Conservation (phyloP, 2,113 vertebrate species). For the Choloepus hoffmanni region DNA sequence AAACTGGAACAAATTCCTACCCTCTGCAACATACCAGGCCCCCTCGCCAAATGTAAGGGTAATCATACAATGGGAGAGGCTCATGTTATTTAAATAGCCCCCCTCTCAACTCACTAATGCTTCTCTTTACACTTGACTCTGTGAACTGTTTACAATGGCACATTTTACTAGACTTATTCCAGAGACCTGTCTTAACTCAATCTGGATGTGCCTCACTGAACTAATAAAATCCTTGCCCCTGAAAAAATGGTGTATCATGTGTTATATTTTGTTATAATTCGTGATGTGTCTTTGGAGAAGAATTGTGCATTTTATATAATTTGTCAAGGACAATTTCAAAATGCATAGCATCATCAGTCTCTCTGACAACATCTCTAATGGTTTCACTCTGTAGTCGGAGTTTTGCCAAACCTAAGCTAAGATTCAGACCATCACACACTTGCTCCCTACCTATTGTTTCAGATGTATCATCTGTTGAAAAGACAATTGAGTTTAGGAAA, state of each 20-base stretch:
- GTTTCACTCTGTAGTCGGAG: conserved; percentile 63
- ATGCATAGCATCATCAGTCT: conserved; percentile 73
- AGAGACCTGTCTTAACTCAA: conserved; percentile 72
- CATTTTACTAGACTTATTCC: conserved; percentile 70
- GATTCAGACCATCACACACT: conserved; percentile 50
- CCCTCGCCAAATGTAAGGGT: neutral
- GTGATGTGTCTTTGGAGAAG: conserved; percentile 80
- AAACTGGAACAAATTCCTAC: neutral
- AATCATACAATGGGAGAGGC: neutral
- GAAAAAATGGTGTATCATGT: conserved; percentile 56
- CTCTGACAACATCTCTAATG: conserved; percentile 69
- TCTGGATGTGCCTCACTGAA: conserved; percentile 70
- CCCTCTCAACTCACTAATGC: neutral
- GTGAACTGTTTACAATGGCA: conserved; percentile 31
- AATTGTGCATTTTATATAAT: conserved; percentile 80
- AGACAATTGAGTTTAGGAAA: conserved; percentile 52
- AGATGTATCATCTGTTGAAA: conserved; percentile 59
- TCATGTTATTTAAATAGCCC: conserved; percentile 35
- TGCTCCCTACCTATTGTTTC: conserved; percentile 72
- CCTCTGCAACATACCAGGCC: neutral
- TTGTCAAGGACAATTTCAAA: conserved; percentile 85
- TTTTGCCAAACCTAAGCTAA: conserved; percentile 66
- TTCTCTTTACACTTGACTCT: conserved; percentile 50
- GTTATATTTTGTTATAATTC: conserved; percentile 65
- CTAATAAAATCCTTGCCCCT: conserved; percentile 59